Conservation (phyloP, 2,888 invertebrate genomes). For the Epinotia nisella region DNA sequence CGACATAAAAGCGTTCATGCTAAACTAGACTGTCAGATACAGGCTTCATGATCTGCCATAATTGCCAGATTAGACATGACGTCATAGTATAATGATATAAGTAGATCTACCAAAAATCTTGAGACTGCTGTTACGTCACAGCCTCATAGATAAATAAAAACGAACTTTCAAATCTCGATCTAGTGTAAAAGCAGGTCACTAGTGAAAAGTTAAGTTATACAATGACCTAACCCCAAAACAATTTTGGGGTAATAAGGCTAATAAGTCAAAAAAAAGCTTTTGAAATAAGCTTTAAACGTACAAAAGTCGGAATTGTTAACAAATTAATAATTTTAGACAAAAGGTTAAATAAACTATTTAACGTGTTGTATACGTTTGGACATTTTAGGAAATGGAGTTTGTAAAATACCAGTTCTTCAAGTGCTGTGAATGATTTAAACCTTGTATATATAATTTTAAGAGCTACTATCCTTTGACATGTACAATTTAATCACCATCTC, state of each 20-base stretch:
- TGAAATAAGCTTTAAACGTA: slow-evolving; percentile 18
- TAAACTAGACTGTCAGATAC: no score
- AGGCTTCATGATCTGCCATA: no score
- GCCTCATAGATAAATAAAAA: neutral
- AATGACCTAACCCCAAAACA: slow-evolving; percentile 10
- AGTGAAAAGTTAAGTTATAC: no score
- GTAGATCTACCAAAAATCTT: slow-evolving; percentile 2
- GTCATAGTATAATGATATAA: neutral
- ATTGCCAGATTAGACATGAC: neutral
- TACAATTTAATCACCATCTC: slow-evolving; percentile 46
- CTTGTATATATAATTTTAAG: slow-evolving; percentile 60
- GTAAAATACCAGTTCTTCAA: slow-evolving; percentile 62
- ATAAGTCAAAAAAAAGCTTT: slow-evolving; percentile 2
- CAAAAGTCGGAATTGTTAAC: slow-evolving; percentile 47
- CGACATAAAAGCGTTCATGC: no score
- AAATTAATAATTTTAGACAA: slow-evolving; percentile 47
- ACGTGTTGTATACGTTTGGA: no score
- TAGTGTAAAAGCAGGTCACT: neutral
- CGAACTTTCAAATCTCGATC: neutral
- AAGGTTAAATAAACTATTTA: slow-evolving; percentile 22
- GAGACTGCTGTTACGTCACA: neutral
- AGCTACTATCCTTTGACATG: slow-evolving; percentile 52
- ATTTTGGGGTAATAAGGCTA: neutral
- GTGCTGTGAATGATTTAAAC: slow-evolving; percentile 64
- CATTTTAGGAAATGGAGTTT: slow-evolving; percentile 54